Base-by-base conservation (phyloP, 1,140 invertebrate genomes). In the Neotoxoptera formosana region DNA sequence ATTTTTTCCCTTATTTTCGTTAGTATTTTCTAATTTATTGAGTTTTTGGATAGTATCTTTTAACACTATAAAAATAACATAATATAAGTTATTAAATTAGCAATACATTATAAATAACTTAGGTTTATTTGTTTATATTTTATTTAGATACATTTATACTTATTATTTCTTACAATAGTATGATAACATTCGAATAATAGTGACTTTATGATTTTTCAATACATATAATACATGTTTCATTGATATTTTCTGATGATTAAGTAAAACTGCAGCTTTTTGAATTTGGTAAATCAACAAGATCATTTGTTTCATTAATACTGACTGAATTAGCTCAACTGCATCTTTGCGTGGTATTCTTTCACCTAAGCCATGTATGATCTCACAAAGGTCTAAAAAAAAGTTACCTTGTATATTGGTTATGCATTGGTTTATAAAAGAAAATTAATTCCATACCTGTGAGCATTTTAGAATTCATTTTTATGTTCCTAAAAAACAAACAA, bases 81-180 rank as follows among this genome's bases (percentile, higher is more conserved):
- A 83, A 83, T 41, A 36, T 41, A 83, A 30, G 21, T 41, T 47
- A 56, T 41, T 17, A 56, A 56, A 56, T 90, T 41, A 41, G 9
- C 6, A 30, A 67, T 30, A 90, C 48, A 90, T 45, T 86, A 53
- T 21, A 53, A 48, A 48, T n/a, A 53, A 8, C 21, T 53, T 8
- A 53, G 6, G 2, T 76, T 76, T 76, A n/a, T 76, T 7, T n/a
- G n/a, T 76, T n/a, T 76, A 76, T 11, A 67, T n/a, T 67, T 67
- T 67, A 9, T 67, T n/a, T 67, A 30, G 30, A 9, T 48, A 34
- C 34, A 84, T 84, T 48, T 97, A 97, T 96, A 97, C 97, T 96
- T 95, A 96, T 96, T 97, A 96, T 96, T 96, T 96, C 91, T 92
- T 83, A 92, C 91, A 25, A 83, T 92, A 92, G 60, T 81, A 48